These are phyloP conservation scores for Perodicticus potto DNA, from an alignment of 2,797 vertebrate genomes.

Conservation along the genomic window DNA sequence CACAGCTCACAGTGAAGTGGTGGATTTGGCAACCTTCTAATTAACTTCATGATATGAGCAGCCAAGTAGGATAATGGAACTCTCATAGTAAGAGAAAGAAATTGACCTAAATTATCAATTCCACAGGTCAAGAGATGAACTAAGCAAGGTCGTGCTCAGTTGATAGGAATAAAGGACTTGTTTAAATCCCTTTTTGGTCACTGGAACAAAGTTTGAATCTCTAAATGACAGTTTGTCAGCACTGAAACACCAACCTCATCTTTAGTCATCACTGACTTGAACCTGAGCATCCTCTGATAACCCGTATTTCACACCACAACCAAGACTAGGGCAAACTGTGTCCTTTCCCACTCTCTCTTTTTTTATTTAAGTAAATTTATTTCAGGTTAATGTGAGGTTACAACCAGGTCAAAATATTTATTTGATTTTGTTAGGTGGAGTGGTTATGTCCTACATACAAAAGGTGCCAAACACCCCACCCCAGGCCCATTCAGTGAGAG, in stretches of 20 bases:
- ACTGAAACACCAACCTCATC: background rate
- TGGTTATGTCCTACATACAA: no score
- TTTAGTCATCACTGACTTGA: background rate
- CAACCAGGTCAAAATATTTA: no score
- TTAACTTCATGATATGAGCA: conserved; percentile 29
- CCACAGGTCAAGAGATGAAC: conserved; percentile 16
- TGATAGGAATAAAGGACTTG: background rate
- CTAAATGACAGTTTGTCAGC: conserved; percentile 11
- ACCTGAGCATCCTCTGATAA: background rate
- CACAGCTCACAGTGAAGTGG: background rate
- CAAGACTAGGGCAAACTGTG: background rate
- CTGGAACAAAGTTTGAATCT: background rate
- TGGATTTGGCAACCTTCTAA: conserved; percentile 36
- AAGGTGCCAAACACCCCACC: no score
- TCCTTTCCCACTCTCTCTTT: background rate
- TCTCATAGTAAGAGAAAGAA: background rate
- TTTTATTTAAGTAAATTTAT: no score
- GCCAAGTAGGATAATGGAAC: background rate
- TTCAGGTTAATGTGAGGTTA: no score
- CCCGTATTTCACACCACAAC: background rate
- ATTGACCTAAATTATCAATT: background rate
- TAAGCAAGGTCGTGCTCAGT: conserved; percentile 14
- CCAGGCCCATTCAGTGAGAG: no score
- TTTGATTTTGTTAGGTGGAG: no score
- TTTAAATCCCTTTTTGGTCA: background rate